phyloP scores from a whole-genome alignment of 2,888 invertebrate species.

The Pristionchus japonicus region DNA sequence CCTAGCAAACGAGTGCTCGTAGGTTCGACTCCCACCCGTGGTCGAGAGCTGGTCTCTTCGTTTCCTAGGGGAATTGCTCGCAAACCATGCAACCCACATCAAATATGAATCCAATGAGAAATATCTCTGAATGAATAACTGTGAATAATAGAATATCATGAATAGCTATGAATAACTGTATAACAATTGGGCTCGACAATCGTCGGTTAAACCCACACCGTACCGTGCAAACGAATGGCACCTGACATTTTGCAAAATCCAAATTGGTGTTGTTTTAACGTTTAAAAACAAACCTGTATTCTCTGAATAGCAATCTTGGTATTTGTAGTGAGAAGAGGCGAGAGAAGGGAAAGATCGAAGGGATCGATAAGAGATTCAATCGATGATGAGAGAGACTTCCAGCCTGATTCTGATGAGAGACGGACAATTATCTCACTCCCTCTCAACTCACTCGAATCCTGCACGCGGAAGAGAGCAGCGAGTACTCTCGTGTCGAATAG shows the following conservation, averaged over 20 bases:
- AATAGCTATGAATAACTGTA: too few relatives aligned
- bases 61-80: neutral
- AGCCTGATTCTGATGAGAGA: neutral
- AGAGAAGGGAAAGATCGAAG: conserved; percentile 59
- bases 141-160: too few relatives aligned
- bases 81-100: too few relatives aligned
- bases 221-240: neutral
- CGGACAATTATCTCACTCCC: neutral
- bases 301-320: conserved; percentile 56
- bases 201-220: neutral
- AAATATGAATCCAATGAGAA: too few relatives aligned
- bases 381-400: neutral
- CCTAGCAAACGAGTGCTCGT: neutral
- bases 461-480: conserved; percentile 34
- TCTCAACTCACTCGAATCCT: conserved; percentile 25
- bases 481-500: conserved; percentile 45
- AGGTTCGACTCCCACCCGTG: too few relatives aligned
- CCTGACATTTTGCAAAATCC: neutral
- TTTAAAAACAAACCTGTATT: conserved; percentile 52
- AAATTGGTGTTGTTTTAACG: too few relatives aligned
- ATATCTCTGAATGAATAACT: too few relatives aligned
- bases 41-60: neutral
- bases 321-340: conserved; percentile 56
- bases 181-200: neutral
- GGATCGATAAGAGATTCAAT: conserved; percentile 54